phyloP scores from a whole-genome alignment of 2,113 vertebrate species.

The Acanthisitta chloris region DNA sequence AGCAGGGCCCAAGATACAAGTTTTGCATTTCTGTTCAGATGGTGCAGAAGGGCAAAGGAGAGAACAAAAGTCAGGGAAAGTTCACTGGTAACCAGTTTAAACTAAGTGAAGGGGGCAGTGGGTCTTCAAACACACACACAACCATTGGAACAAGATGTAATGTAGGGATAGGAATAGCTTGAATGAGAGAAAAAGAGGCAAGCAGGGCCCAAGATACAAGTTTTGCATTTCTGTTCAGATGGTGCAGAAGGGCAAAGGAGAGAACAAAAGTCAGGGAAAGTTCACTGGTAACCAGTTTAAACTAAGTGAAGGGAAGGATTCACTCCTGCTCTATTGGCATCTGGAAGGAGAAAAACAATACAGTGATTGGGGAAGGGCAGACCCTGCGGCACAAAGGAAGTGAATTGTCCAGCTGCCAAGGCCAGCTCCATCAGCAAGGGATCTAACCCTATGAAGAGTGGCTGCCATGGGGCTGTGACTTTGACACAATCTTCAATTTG shows the following conservation, averaged over 20 bases:
- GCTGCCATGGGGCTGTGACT: background rate
- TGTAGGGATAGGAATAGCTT: background rate
- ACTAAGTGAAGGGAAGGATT: background rate
- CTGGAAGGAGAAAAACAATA: background rate
- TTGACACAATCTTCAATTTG: background rate
- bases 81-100: background rate
- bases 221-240: background rate
- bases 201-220: too few species aligned
- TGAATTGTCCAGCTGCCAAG: background rate
- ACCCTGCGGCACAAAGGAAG: background rate
- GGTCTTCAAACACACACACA: background rate
- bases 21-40: background rate
- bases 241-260: background rate
- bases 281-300: background rate
- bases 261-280: background rate
- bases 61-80: background rate
- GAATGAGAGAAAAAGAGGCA: background rate
- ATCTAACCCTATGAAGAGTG: background rate
- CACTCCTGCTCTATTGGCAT: background rate
- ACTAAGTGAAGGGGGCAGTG: background rate
- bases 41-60: background rate
- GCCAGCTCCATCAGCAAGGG: background rate
- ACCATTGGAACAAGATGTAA: background rate
- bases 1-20: too few species aligned
- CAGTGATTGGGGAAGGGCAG: rapidly evolving